phyloP scores from a whole-genome alignment of 2,797 vertebrate genomes.

The Hozukius guyotensis region DNA sequence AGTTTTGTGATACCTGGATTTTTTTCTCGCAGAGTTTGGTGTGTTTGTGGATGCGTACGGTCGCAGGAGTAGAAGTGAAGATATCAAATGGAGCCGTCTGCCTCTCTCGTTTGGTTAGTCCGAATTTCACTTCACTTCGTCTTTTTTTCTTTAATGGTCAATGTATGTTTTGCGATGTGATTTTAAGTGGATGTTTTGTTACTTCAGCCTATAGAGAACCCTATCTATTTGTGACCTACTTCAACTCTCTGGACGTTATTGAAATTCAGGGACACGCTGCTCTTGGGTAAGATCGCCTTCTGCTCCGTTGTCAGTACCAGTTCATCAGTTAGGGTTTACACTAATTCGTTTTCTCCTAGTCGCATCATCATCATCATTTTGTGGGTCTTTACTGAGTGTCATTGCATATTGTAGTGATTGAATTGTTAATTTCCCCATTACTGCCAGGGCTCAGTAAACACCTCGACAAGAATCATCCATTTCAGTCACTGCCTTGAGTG shows the following conservation, averaged over 20 bases:
- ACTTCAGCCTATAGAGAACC: conserved; percentile 94
- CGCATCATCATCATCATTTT: conserved; percentile 1
- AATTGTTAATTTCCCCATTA: background rate
- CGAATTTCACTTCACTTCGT: background rate
- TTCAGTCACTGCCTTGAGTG: background rate
- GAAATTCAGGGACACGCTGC: conserved; percentile 95
- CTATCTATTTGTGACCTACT: conserved; percentile 98
- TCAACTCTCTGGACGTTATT: conserved; percentile 98
- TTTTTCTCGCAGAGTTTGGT: conserved; percentile 89
- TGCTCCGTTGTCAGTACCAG: background rate
- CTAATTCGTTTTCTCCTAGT: background rate
- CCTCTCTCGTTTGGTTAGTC: conserved; percentile 94
- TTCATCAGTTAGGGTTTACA: background rate
- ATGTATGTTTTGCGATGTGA: background rate
- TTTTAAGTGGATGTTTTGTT: conserved; percentile 16
- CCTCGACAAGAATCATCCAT: background rate
- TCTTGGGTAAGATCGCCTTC: conserved; percentile 86
- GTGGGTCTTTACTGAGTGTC: background rate
- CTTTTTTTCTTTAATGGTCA: background rate
- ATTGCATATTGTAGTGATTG: background rate
- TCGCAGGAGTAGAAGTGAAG: conserved; percentile 93
- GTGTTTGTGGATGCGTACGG: conserved; percentile 98
- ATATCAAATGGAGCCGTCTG: conserved; percentile 97
- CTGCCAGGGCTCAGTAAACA: background rate
- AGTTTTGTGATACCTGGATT: background rate